A percentile compares a stretch with the other conserved stretches of the same genome.
Evolutionary conservation across 2,797 vertebrate species (phyloP).

Genomic region (Acanthurus leucopareius): DNA sequence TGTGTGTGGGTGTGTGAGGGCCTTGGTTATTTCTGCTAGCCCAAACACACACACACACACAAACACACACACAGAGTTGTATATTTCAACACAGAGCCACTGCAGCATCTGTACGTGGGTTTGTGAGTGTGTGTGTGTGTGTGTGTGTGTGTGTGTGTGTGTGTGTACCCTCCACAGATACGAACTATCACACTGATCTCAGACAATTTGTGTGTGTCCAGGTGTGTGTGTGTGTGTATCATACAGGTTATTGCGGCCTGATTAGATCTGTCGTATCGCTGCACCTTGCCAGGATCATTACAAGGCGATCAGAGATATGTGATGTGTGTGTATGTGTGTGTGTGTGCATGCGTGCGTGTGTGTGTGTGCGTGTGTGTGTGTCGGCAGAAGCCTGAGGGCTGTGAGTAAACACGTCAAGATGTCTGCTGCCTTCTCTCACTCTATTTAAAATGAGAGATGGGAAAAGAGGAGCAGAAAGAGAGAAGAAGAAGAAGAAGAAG

Average conservation of each 20-base stretch:
- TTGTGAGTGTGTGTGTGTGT: conserved; percentile 13
- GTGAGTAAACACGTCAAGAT: conserved; percentile 68
- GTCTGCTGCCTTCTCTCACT: conserved; percentile 82
- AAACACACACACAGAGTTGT: conserved; percentile 16
- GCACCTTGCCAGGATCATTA: conserved; percentile 65
- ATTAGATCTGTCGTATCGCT: conserved; percentile 56
- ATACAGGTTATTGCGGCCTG: conserved; percentile 48
- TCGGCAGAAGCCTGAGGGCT: conserved; percentile 51
- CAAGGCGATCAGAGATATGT: conserved; percentile 62
- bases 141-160: conserved; percentile 22
- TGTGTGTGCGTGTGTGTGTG: conserved; percentile 41
- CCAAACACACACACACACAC: not conserved
- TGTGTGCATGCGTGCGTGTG: conserved; percentile 39
- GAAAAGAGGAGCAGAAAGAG: not conserved
- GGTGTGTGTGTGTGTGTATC: conserved; percentile 19
- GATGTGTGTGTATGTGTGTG: conserved; percentile 23
- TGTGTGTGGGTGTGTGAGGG: conserved; percentile 28
- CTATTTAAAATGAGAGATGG: conserved; percentile 72
- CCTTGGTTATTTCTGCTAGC: conserved; percentile 39
- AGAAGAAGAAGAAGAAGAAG: not conserved
- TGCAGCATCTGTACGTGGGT: too few relatives aligned
- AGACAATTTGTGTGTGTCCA: conserved; percentile 4
- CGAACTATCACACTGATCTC: conserved; percentile 32
- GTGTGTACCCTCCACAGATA: not conserved
- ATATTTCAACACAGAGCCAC: too few relatives aligned